phyloP scores from a whole-genome alignment of 2,797 vertebrate genomes.

The Tenualosa thibaudeaui region DNA sequence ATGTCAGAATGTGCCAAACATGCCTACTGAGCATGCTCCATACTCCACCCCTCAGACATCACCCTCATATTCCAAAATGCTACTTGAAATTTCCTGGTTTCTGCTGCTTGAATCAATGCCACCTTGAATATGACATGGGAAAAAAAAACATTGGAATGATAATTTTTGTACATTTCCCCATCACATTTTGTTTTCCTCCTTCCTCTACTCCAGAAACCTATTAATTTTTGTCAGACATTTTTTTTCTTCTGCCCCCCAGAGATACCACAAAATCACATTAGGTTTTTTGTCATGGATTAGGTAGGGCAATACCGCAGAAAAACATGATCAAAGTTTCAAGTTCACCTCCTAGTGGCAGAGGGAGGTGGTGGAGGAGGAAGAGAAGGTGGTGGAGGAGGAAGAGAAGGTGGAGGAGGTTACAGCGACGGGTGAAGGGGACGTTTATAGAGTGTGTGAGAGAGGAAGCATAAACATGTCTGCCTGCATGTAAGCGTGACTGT shows the following conservation, averaged over 20 bases:
- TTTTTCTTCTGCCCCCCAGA: conserved; percentile 82
- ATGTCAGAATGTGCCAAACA: neutral
- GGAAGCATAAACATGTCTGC: conserved; percentile 19
- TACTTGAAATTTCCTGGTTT: neutral
- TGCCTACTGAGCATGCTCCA: neutral
- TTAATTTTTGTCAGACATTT: conserved; percentile 87
- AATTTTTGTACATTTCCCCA: neutral
- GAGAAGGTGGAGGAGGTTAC: conserved; percentile 46
- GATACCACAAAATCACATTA: conserved; percentile 96
- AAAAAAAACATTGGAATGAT: neutral
- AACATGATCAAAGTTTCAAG: conserved; percentile 88
- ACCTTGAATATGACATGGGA: neutral
- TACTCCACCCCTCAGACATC: neutral
- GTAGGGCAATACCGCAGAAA: conserved; percentile 82
- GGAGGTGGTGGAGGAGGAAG: conserved; percentile 55
- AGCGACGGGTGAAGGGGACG: neutral
- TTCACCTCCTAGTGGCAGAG: conserved; percentile 83
- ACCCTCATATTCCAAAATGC: neutral
- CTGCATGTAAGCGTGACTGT: neutral
- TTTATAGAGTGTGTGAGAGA: conserved; percentile 41
- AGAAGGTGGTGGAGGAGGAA: conserved; percentile 60
- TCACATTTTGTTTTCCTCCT: neutral
- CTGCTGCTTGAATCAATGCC: neutral
- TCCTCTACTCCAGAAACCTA: conserved; percentile 66
- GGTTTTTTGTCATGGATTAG: conserved; percentile 91